Conservation (phyloP, 1,140 invertebrate species). For the Drosophila athabasca region DNA sequence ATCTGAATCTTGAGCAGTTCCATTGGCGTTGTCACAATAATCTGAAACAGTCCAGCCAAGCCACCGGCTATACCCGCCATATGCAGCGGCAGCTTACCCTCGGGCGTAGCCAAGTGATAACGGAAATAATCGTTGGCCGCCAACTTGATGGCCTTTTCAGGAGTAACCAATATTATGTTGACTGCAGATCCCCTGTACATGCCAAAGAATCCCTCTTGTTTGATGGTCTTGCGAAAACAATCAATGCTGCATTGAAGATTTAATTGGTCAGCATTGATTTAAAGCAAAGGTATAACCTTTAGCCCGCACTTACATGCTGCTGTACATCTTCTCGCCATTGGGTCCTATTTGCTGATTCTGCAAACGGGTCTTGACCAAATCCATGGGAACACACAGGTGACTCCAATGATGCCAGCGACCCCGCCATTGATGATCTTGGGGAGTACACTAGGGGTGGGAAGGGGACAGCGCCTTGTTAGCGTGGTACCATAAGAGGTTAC, state of each 20-base stretch:
- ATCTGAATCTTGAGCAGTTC: constrained; percentile 99
- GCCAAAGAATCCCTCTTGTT: constrained; percentile 96
- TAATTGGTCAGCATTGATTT: too few species aligned
- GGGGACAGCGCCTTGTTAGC: background rate
- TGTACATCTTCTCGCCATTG: constrained; percentile 95
- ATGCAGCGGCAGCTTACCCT: constrained; percentile 88
- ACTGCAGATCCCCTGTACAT: constrained; percentile 99
- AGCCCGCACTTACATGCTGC: constrained; percentile 91
- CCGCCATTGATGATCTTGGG: constrained; percentile 99
- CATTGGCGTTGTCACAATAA: constrained; percentile 99
- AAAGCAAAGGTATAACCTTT: too few species aligned
- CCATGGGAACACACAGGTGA: constrained; percentile 98
- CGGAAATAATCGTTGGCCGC: constrained; percentile 99
- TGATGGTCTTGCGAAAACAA: constrained; percentile 96
- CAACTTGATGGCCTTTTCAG: constrained; percentile 99
- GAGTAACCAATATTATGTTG: constrained; percentile 98
- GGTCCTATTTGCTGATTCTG: constrained; percentile 96
- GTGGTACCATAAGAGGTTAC: too few species aligned
- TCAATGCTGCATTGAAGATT: constrained; percentile 89
- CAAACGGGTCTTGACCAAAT: constrained; percentile 97
- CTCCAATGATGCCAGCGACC: constrained; percentile 98
- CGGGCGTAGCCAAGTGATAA: constrained; percentile 87
- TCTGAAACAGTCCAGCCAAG: constrained; percentile 97
- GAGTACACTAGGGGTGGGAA: constrained; percentile 87
- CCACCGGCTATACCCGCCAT: constrained; percentile 96